phyloP scores from a whole-genome alignment of 2,113 vertebrate genomes.

The Hippotragus niger region DNA sequence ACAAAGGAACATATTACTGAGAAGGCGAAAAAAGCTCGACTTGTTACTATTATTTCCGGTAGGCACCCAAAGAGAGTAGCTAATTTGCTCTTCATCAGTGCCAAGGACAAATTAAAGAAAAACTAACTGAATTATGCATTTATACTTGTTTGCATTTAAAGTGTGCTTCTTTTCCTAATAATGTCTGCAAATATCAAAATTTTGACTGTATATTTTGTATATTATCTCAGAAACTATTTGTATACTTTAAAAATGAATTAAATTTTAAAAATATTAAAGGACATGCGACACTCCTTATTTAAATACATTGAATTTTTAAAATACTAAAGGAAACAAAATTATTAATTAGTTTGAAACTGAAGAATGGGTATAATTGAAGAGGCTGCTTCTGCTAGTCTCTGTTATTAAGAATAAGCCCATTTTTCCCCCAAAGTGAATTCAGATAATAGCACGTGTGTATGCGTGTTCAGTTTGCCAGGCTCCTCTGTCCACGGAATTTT shows the following conservation, averaged over 20 bases:
- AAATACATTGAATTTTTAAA: conserved; percentile 45
- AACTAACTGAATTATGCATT: conserved; percentile 79
- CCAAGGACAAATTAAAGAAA: conserved; percentile 85
- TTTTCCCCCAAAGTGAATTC: background rate
- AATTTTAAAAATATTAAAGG: conserved; percentile 73
- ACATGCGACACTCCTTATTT: background rate
- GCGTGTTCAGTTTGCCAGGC: background rate
- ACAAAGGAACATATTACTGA: conserved; percentile 88
- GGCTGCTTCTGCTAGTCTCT: background rate
- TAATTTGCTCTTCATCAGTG: conserved; percentile 88
- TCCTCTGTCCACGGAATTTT: background rate
- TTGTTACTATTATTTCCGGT: conserved; percentile 86
- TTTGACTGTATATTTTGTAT: conserved; percentile 75
- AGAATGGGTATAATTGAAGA: background rate
- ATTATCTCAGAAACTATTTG: conserved; percentile 70
- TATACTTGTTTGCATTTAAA: conserved; percentile 77
- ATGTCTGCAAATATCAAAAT: conserved; percentile 75
- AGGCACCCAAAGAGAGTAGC: conserved; percentile 86
- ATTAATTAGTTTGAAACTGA: background rate
- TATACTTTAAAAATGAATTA: conserved; percentile 68
- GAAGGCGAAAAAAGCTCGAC: conserved; percentile 64
- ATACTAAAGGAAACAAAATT: conserved; percentile 61
- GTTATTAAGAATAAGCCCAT: background rate
- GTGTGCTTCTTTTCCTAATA: conserved; percentile 67
- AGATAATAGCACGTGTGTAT: background rate